Conservation (phyloP, 2,113 vertebrate genomes). For the Hypomesus transpacificus region DNA sequence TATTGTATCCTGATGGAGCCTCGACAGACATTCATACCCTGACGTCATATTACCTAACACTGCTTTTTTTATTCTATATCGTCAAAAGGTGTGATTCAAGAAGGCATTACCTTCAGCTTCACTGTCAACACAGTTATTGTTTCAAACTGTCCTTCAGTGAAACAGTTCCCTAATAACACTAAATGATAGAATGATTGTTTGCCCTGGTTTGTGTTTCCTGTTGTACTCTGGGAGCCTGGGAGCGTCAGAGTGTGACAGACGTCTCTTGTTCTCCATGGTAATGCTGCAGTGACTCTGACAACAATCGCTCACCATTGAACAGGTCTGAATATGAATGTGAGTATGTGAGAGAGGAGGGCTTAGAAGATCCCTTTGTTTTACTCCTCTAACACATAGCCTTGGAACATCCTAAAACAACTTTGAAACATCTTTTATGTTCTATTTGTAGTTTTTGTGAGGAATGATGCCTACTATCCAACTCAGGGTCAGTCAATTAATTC, state of each 20-base stretch:
- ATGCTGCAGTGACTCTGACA: slow-evolving; percentile 28
- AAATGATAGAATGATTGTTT: too few relatives aligned
- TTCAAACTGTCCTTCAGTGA: too few relatives aligned
- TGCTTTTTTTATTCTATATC: not conserved
- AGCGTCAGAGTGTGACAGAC: slow-evolving; percentile 39
- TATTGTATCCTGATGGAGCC: too few relatives aligned
- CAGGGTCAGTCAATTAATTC: too few relatives aligned
- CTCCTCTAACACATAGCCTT: too few relatives aligned
- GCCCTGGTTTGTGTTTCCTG: too few relatives aligned
- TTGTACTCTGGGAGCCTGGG: too few relatives aligned
- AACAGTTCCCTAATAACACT: too few relatives aligned
- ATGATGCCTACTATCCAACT: too few relatives aligned
- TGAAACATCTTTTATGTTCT: too few relatives aligned
- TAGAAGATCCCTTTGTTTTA: slow-evolving; percentile 52
- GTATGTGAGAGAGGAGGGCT: slow-evolving; percentile 38
- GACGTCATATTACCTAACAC: not conserved
- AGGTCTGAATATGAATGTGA: slow-evolving; percentile 35
- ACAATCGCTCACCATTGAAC: slow-evolving; percentile 9
- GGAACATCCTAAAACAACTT: too few relatives aligned
- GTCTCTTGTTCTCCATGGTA: slow-evolving; percentile 56
- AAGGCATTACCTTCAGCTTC: not conserved
- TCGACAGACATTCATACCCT: not conserved
- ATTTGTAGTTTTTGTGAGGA: too few relatives aligned
- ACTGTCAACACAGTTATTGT: not conserved
- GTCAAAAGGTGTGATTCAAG: not conserved